Base-by-base conservation (phyloP, 2,888 invertebrate species). In the Cataglyphis livida region DNA sequence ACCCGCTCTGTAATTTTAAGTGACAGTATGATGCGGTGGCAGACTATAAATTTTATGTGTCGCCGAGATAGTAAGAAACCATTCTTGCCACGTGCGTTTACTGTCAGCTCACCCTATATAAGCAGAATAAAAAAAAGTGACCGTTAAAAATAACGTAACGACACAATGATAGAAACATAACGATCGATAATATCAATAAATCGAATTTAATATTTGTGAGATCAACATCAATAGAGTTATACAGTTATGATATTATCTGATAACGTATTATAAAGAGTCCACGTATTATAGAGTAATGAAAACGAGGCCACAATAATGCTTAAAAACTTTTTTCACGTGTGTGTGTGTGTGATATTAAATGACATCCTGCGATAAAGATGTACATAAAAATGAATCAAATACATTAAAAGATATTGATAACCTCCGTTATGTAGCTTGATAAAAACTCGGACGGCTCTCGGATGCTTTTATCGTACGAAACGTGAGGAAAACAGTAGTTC, bases 391-490 rank as follows among this genome's bases (percentile, higher is more conserved):
- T 35, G 3, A 21, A 68, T 57, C 3, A n/a, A 59, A 44, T 44
- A 21, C 44, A 68, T 3, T 35, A 35, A 35, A 35, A 44, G 32
- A 68, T 59, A 68, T 68, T 44, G 59, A 78, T 68, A 78, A 78
- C 44, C 18, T 59, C n/a, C 12, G 18, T 32, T 28, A 54, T 65
- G 38, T 12, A 32, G 32, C 41, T 57, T 32, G 76, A 76, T 66
- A 76, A 66, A 78, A 78, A 66, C 10, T 66, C 38, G n/a, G 1
- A 28, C 12, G n/a, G 28, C 15, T 57, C 41, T 21, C 41, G 0
- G 68, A 25, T 1, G 21, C 32, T 44, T 79, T 79, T 79, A 59
- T 59, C 78, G 25, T 25, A 18, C 18, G 12, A 64, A 64, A 59
- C 12, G 35, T 32, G 68, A 78, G 59, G 18, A 68, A 78, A 68